A percentile compares a stretch with the other conserved stretches of the same genome.
phyloP scores from a whole-genome alignment of 2,888 invertebrate genomes.

The Tinea trinotella region DNA sequence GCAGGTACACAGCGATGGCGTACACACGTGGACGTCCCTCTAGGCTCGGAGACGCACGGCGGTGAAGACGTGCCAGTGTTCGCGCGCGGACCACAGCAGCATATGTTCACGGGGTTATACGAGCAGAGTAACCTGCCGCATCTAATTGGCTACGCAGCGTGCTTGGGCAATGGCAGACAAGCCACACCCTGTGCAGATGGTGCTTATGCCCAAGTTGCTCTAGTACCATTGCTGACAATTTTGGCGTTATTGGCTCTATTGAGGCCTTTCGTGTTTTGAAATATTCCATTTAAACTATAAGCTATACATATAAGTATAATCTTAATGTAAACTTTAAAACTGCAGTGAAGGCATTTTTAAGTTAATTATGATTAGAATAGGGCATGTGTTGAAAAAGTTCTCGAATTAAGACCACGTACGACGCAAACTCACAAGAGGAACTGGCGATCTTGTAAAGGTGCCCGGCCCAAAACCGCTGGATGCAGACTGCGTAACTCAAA shows the following conservation, averaged over 20 bases:
- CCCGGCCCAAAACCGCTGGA: too few species aligned
- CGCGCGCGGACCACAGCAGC: conserved; percentile 79
- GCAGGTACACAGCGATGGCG: conserved; percentile 26
- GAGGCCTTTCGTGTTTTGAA: conserved; percentile 21
- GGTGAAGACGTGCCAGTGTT: conserved; percentile 86
- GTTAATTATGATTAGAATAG: too few species aligned
- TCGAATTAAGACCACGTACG: too few species aligned
- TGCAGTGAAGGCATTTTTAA: too few species aligned
- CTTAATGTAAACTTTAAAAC: too few species aligned
- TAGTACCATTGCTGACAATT: background rate
- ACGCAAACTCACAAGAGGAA: too few species aligned
- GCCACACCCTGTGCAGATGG: background rate
- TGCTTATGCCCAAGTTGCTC: background rate
- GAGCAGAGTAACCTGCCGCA: conserved; percentile 86
- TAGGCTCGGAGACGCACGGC: conserved; percentile 77
- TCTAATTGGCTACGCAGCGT: conserved; percentile 79
- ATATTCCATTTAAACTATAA: too few species aligned
- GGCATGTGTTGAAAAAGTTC: too few species aligned
- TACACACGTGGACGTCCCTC: conserved; percentile 64
- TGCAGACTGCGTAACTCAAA: too few species aligned
- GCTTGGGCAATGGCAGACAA: conserved; percentile 71
- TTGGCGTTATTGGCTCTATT: conserved; percentile 18
- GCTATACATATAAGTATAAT: too few species aligned
- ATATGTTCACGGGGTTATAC: conserved; percentile 81
- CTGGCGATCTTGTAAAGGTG: too few species aligned